Evolutionary conservation across 2,797 vertebrate species (phyloP).

Genomic region (Acrocephalus scirpaceus): DNA sequence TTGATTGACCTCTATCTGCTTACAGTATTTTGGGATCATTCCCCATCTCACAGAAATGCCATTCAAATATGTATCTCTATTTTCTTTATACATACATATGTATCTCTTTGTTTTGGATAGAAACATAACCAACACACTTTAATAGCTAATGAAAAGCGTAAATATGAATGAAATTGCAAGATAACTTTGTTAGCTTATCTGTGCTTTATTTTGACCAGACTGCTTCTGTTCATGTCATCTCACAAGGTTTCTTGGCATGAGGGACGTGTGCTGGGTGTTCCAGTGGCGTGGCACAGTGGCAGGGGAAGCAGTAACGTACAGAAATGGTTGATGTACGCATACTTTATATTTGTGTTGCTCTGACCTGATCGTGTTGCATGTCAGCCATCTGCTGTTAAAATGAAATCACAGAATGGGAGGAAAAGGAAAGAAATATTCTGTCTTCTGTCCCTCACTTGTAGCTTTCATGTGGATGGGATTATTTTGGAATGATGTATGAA

Average conservation of each 20-base stretch:
- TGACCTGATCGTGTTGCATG: neutral
- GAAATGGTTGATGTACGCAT: fast-evolving
- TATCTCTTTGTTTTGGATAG: neutral
- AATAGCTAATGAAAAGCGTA: neutral
- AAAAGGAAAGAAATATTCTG: neutral
- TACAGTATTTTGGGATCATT: neutral
- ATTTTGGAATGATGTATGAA: neutral
- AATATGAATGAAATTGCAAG: neutral
- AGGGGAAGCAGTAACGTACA: neutral
- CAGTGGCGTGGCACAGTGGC: neutral
- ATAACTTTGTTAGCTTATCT: neutral
- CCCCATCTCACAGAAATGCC: neutral
- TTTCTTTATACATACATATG: neutral
- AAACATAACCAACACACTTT: neutral
- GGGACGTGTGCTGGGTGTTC: neutral
- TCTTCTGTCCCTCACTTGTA: neutral
- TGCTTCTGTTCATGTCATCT: neutral
- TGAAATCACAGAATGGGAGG: neutral
- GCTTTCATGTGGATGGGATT: neutral
- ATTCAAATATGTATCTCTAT: neutral
- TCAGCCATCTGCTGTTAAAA: neutral
- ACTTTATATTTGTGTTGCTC: neutral
- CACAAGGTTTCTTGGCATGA: neutral
- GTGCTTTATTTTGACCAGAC: neutral
- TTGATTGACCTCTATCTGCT: neutral